These are phyloP conservation scores for Tribolium castaneum DNA, from an alignment of 1,140 invertebrate species.

Conservation along the genomic window DNA sequence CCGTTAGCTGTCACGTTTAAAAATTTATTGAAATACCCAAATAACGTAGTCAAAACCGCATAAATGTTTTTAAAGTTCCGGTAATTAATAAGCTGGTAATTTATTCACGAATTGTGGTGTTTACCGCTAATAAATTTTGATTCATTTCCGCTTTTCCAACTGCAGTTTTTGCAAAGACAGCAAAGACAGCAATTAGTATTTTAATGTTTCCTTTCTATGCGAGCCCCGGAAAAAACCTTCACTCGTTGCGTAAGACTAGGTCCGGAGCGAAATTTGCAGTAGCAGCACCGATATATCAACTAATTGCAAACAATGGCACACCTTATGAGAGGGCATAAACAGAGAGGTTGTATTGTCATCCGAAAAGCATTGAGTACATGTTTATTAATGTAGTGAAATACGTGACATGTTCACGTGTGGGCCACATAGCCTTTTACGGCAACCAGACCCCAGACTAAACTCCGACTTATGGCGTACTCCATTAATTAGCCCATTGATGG, in stretches of 20 bases:
- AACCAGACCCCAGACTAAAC: slow-evolving; percentile 27
- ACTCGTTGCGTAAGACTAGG: slow-evolving; percentile 1
- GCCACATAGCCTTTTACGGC: slow-evolving; percentile 13
- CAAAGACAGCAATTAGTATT: not conserved
- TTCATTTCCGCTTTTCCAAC: not conserved
- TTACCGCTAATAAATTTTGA: not conserved
- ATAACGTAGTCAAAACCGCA: not conserved
- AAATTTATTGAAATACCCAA: not conserved
- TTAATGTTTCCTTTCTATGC: slow-evolving; percentile 11
- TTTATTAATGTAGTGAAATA: slow-evolving; percentile 20
- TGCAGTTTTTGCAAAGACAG: not conserved
- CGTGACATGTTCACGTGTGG: slow-evolving; percentile 20
- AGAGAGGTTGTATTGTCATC: slow-evolving; percentile 6
- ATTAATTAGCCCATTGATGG: slow-evolving; percentile 20
- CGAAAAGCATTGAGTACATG: slow-evolving; percentile 4
- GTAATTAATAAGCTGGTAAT: not conserved
- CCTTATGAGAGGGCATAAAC: slow-evolving; percentile 25
- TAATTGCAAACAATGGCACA: slow-evolving; percentile 44
- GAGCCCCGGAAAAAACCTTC: not conserved
- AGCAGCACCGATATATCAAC: slow-evolving; percentile 35
- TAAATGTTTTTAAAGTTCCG: not conserved
- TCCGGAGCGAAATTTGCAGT: not conserved
- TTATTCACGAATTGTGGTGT: too few species aligned
- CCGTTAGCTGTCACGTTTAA: not conserved
- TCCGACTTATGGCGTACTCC: slow-evolving; percentile 7